Base-by-base conservation (phyloP, 2,888 invertebrate genomes). In the Ganaspis brasiliensis region DNA sequence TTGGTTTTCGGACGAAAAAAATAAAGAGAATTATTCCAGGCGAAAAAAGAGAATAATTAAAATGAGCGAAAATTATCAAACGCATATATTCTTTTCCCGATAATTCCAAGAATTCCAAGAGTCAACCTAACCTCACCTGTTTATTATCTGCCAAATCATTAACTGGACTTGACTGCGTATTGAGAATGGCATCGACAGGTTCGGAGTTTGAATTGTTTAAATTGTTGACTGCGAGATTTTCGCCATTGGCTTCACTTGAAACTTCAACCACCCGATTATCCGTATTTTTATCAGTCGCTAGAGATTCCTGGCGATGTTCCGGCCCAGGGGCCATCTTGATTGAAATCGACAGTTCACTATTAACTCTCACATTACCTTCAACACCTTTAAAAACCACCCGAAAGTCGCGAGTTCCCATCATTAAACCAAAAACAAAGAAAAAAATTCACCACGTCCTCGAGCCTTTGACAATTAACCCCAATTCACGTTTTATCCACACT, bases 281-380 rank as follows among this genome's bases (percentile, higher is more conserved):
- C 79, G 82, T 70, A 49, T 82, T 89, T 94, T 95, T 95, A 92
- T 95, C 95, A 87, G 95, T 95, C 90, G 95, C 95, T 93, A 95
- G 95, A 83, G 95, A 95, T 93, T 95, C 94, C 67, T 67, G 67
- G 40, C 67, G 95, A 93, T 95, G 94, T 92, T 95, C 95, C 92
- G 95, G 95, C 92, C 95, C 94, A 93, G 95, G 95, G 94, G 95
- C 95, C 95, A 95, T 95, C 93, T 94, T 94, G 93, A 85, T 83
- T 74, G 85, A 79, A 79, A 87, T 85, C 87, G 89, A 88, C 87
- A 88, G 87, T 24, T 67, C 67, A 67, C 67, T 67, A 67, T 67
- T 45, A 14, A 45, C 40, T 40, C 63, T 63, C 37, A 63, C 40
- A 67, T 24, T 19, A 21, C 21, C 37, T 6, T 67, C 45, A 12